phyloP scores from a whole-genome alignment of 2,888 invertebrate genomes.

The Coleophora flavipennella region DNA sequence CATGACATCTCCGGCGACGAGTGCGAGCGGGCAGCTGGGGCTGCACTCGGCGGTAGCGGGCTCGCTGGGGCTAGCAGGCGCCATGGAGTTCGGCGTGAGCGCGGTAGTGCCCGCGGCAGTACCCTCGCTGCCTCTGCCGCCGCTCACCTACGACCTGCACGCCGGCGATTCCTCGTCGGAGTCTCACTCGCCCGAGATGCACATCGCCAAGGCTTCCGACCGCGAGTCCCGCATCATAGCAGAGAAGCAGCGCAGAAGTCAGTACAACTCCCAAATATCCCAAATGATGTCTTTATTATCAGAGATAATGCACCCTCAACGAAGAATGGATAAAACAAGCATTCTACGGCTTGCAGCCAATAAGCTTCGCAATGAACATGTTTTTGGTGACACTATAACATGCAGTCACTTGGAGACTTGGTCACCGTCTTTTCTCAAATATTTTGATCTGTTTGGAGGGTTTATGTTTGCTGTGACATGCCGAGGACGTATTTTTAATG shows the following conservation, averaged over 20 bases:
- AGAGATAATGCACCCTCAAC: constrained; percentile 85
- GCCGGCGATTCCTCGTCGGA: constrained; percentile 59
- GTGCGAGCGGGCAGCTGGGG: constrained; percentile 30
- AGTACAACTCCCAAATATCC: constrained; percentile 87
- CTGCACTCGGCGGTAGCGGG: constrained; percentile 34
- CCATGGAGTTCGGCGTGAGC: constrained; percentile 34
- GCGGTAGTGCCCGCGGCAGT: constrained; percentile 33
- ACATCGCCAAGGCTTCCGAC: constrained; percentile 74
- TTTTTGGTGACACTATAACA: constrained; percentile 70
- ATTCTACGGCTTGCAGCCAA: constrained; percentile 89
- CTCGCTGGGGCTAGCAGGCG: constrained; percentile 23
- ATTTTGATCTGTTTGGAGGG: constrained; percentile 81
- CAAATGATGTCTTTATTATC: constrained; percentile 87
- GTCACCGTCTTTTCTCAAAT: constrained; percentile 72
- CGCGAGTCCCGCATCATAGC: constrained; percentile 89
- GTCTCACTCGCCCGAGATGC: constrained; percentile 54
- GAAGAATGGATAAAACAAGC: constrained; percentile 92
- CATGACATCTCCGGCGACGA: constrained; percentile 48
- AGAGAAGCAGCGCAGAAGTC: constrained; percentile 92
- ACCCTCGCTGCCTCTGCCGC: constrained; percentile 18
- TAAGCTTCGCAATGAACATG: constrained; percentile 85
- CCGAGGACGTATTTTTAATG: constrained; percentile 86
- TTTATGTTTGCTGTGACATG: constrained; percentile 86
- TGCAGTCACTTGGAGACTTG: constrained; percentile 61
- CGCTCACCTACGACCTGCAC: constrained; percentile 31